These are phyloP conservation scores for Trematomus loennbergii DNA, from an alignment of 2,113 vertebrate species.

Conservation along the genomic window DNA sequence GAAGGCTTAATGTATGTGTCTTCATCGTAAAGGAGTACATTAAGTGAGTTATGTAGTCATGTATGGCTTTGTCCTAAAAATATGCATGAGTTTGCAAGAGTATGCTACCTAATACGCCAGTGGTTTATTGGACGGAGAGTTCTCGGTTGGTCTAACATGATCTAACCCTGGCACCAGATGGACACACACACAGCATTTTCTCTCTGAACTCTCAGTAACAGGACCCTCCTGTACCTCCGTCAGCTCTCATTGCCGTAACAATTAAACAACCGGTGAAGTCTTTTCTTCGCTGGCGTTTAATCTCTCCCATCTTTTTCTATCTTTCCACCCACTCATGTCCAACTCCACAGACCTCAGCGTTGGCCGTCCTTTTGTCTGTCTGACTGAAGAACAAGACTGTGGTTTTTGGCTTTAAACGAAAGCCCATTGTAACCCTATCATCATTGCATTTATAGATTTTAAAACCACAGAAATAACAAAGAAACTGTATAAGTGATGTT, in stretches of 20 bases:
- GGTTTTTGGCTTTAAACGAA: slow-evolving; percentile 18
- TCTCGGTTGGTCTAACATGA: slow-evolving; percentile 22
- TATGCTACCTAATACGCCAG: slow-evolving; percentile 11
- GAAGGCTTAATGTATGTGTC: neutral
- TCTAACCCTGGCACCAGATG: slow-evolving; percentile 41
- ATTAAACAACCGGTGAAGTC: slow-evolving; percentile 41
- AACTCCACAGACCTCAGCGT: neutral
- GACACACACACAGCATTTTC: neutral
- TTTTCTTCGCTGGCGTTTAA: slow-evolving; percentile 7
- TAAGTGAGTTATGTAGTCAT: too few relatives aligned
- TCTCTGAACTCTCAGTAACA: slow-evolving; percentile 21
- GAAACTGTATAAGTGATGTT: neutral
- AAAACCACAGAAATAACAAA: neutral
- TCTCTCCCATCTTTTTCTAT: slow-evolving; percentile 13
- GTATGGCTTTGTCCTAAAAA: neutral
- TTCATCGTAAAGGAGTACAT: neutral
- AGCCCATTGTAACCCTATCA: neutral
- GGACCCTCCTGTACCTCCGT: slow-evolving; percentile 29
- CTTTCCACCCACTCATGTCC: neutral
- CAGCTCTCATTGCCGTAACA: slow-evolving; percentile 51
- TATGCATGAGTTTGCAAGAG: neutral
- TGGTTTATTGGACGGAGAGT: slow-evolving; percentile 35
- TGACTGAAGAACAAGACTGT: neutral
- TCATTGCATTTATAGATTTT: neutral
- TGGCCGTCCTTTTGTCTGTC: slow-evolving; percentile 14